Evolutionary conservation across 2,888 invertebrate species (phyloP).

Genomic region (Phengaris alcon): DNA sequence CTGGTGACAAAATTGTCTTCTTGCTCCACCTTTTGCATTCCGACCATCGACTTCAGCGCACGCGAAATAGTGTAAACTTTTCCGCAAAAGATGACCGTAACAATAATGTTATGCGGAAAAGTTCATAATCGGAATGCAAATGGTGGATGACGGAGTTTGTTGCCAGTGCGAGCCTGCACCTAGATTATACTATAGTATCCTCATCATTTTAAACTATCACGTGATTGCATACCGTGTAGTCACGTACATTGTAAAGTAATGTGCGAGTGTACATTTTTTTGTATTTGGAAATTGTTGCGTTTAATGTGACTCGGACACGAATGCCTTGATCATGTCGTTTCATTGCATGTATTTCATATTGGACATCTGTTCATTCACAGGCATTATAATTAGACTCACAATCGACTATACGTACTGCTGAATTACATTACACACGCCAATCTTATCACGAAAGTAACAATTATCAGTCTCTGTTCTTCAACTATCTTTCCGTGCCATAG

Average conservation of each 20-base stretch:
- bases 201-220: not conserved
- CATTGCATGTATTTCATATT: slow-evolving; percentile 18
- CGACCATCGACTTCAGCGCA: too few species aligned
- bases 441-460: slow-evolving; percentile 25
- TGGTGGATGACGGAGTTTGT: too few species aligned
- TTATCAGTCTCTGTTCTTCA: slow-evolving; percentile 24
- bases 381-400: not conserved
- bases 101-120: too few species aligned
- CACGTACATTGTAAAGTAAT: not conserved
- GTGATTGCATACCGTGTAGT: not conserved
- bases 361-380: slow-evolving; percentile 5
- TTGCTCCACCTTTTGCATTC: too few species aligned
- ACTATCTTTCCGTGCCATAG: slow-evolving; percentile 12
- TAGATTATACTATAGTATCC: not conserved
- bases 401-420: not conserved
- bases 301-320: not conserved
- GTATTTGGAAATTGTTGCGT: slow-evolving; percentile 7
- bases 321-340: not conserved
- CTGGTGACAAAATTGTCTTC: too few species aligned
- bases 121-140: too few species aligned
- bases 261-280: not conserved
- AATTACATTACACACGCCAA: slow-evolving; percentile 12
- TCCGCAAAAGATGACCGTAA: too few species aligned
- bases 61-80: too few species aligned
- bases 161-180: too few species aligned